These are phyloP conservation scores for Bucorvus abyssinicus DNA, from an alignment of 2,797 vertebrate species.

Conservation along the genomic window DNA sequence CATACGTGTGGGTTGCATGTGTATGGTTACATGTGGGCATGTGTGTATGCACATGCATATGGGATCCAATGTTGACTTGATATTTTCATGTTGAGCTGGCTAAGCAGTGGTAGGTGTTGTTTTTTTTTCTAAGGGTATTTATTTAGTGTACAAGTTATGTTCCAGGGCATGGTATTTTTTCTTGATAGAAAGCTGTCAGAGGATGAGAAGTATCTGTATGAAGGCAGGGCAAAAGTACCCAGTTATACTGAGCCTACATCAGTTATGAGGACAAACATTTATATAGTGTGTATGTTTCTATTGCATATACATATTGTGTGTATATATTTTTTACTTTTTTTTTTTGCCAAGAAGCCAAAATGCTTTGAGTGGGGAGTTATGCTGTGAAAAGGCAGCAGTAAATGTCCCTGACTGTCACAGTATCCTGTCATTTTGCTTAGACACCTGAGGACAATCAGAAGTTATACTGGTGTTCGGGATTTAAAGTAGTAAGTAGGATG, in stretches of 20 bases:
- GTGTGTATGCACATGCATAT: fast-evolving
- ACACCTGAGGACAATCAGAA: not conserved
- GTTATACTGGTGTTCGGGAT: not conserved
- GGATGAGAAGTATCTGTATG: not conserved
- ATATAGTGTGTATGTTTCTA: not conserved
- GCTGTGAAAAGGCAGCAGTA: not conserved
- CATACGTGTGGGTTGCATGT: no score
- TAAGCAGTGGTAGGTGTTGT: not conserved
- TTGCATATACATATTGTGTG: not conserved
- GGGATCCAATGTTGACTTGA: not conserved
- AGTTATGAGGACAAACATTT: not conserved
- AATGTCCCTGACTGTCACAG: not conserved
- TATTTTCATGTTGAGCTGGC: not conserved
- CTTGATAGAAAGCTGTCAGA: not conserved
- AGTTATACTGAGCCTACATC: not conserved
- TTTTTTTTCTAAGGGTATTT: not conserved
- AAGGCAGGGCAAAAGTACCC: not conserved
- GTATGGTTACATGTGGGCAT: no score
- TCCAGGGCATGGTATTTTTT: not conserved
- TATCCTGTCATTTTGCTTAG: not conserved
- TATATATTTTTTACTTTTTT: not conserved
- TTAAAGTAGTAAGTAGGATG: not conserved
- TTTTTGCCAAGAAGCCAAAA: not conserved
- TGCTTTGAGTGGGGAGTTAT: not conserved
- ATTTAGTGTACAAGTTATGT: not conserved